Percentiles rank a stretch among this genome's conserved stretches.
Conservation (phyloP, 2,888 invertebrate species). For the Saturnia pavonia region DNA sequence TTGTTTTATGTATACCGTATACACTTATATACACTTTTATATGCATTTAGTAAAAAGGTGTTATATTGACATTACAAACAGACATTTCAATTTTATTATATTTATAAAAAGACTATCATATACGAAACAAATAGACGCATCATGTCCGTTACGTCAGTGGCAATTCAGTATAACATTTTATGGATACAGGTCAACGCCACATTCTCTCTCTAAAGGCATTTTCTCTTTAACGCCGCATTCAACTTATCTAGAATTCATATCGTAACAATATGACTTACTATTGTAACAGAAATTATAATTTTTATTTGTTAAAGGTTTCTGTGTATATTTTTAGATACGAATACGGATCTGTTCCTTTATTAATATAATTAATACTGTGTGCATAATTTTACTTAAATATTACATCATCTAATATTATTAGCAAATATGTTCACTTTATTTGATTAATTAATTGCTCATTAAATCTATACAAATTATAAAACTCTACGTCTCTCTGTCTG, state of each 20-base stretch:
- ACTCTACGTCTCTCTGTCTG: no score
- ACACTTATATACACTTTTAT: no score
- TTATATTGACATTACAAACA: no score
- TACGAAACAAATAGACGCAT: no score
- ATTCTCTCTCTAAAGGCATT: not conserved
- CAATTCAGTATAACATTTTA: not conserved
- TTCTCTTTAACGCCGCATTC: not conserved
- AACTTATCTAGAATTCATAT: not conserved
- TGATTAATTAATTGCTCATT: no score
- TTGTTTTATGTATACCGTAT: no score
- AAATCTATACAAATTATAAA: no score
- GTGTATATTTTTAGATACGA: not conserved
- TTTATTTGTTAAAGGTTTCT: not conserved
- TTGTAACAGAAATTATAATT: not conserved
- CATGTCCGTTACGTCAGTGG: not conserved
- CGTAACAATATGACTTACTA: not conserved
- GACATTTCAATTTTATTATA: no score
- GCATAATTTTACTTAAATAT: not conserved
- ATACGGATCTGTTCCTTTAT: not conserved
- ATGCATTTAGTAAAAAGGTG: no score
- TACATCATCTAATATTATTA: not conserved
- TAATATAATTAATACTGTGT: not conserved
- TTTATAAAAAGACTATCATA: no score
- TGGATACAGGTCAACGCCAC: not conserved
- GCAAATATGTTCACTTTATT: not conserved